These are phyloP conservation scores for Peromyscus maniculatus DNA, from an alignment of 2,113 vertebrate genomes.

Conservation along the genomic window DNA sequence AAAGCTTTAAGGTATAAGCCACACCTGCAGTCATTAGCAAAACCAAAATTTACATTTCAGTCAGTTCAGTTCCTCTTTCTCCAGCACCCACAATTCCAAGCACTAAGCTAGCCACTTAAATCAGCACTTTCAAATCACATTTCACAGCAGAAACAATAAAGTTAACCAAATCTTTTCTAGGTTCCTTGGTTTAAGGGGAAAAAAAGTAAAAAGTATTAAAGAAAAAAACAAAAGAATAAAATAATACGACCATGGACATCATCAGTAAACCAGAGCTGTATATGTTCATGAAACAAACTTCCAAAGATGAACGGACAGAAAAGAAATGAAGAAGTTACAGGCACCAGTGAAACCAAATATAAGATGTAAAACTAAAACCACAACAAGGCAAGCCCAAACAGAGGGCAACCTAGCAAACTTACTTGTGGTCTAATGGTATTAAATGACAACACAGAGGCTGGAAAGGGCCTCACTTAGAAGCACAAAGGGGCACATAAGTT, in stretches of 20 bases:
- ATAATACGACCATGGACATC: neutral
- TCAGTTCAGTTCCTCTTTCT: neutral
- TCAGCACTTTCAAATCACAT: slow-evolving; percentile 48
- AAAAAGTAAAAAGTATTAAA: neutral
- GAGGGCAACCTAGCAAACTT: neutral
- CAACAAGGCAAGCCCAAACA: neutral
- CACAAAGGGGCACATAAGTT: neutral
- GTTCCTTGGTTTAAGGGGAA: neutral
- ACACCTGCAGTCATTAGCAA: slow-evolving; percentile 91
- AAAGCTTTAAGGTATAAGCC: slow-evolving; percentile 98
- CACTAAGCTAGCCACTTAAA: neutral
- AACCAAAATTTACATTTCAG: slow-evolving; percentile 62
- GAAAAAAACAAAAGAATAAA: neutral
- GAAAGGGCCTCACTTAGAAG: neutral
- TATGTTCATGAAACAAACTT: neutral
- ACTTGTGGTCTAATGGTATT: neutral
- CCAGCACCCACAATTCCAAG: neutral
- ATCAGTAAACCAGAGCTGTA: neutral
- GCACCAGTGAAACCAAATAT: neutral
- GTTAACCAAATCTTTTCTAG: neutral
- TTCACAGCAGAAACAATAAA: neutral
- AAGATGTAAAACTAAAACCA: neutral
- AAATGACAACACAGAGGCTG: neutral
- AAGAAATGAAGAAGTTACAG: neutral
- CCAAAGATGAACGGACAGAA: neutral